Base-by-base conservation (phyloP, 2,113 vertebrate species). In the Apteryx owenii region DNA sequence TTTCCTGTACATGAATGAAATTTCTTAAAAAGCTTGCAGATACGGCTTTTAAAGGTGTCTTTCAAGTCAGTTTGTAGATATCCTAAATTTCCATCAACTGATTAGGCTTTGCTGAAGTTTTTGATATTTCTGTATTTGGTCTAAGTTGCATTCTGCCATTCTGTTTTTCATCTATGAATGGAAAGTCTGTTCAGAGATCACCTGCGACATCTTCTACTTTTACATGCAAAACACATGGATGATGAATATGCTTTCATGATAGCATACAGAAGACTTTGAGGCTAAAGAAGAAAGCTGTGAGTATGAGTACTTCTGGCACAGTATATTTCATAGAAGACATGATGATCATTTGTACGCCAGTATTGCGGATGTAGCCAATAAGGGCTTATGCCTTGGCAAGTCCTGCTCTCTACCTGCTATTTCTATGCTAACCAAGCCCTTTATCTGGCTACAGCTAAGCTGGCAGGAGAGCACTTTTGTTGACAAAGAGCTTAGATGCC, bases 1-100 rank as follows among this genome's bases (percentile, higher is more conserved):
- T 80, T 91, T 53, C 94, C 61, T 93, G 81, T 95, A 94, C 75
- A 71, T 69, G 75, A 90, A 82, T 84, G 65, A 76, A 38, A 92
- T 81, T 97, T 83, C 93, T 87, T 90, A 86, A 97, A 96, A 31
- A 82, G 75, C 40, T 82, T 85, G 81, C 73, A 75, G 56, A 73
- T 85, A 69, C 33, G 88, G 38, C 65, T 91, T 96, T 93, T 88
- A 66, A 90, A 96, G 71, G 9, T 96, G 50, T 88, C 96, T 83
- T 96, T 97, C 79, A 96, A 60, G 58, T 89, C 25, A 54, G 36
- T 66, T 36, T 42, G 28, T 71, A 76, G 44, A 51, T 80, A 42
- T 78, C 84, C 54, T 86, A 46, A 81, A 38, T 20, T 73, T 91
- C 5, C 81, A n/a, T 72, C 70, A 88, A 51, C 28, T 88, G 54